Evolutionary conservation across 2,797 vertebrate genomes (phyloP).

Genomic region (Meda fulgida): DNA sequence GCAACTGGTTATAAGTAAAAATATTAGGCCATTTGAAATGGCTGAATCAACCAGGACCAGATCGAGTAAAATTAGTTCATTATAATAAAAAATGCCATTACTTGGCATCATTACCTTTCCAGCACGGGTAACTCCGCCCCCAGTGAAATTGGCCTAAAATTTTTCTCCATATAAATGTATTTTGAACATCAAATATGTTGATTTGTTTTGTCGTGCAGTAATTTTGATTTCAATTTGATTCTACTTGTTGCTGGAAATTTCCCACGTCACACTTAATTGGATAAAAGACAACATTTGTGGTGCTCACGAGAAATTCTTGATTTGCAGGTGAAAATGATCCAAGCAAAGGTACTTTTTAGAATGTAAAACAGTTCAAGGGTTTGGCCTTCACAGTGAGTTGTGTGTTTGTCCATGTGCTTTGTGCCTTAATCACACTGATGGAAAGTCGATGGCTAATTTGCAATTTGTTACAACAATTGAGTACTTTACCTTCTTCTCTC

Average conservation of each 20-base stretch:
- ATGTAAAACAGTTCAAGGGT: background rate
- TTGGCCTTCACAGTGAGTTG: slow-evolving; percentile 4
- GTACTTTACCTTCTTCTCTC: slow-evolving; percentile 50
- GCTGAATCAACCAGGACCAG: too few relatives aligned
- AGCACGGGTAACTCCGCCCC: background rate
- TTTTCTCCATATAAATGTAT: background rate
- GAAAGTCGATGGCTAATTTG: slow-evolving; percentile 75
- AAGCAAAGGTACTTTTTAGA: background rate
- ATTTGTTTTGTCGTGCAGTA: background rate
- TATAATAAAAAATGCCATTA: background rate
- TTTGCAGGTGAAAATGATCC: background rate
- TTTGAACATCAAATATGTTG: background rate
- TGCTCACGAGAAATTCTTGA: background rate
- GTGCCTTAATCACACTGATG: slow-evolving; percentile 72
- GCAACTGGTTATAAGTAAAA: background rate
- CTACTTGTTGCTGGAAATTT: background rate
- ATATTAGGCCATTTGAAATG: too few relatives aligned
- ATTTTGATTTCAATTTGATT: too few relatives aligned
- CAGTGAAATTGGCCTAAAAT: background rate
- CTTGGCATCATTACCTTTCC: background rate
- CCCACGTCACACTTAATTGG: background rate
- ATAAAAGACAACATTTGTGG: background rate
- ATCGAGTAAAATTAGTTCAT: background rate
- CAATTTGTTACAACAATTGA: slow-evolving; percentile 68
- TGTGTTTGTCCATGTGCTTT: slow-evolving; percentile 54